These are phyloP conservation scores for Nomada ferruginata DNA, from an alignment of 2,888 invertebrate species.

Conservation along the genomic window DNA sequence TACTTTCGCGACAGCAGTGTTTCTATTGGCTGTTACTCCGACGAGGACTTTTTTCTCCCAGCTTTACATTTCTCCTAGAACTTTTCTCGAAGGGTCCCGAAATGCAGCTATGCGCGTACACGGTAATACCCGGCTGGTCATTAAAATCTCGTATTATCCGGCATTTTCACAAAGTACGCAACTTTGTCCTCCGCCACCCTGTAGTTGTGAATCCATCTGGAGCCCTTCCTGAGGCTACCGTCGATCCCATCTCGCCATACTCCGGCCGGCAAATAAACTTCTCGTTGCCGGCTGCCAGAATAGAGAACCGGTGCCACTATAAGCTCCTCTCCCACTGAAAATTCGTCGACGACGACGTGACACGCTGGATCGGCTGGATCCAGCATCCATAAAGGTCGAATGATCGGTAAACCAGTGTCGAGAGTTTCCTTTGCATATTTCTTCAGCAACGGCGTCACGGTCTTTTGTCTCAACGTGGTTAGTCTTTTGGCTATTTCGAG, in stretches of 20 bases:
- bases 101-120: neutral
- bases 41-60: too few relatives aligned
- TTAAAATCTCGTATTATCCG: conserved; percentile 92
- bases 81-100: neutral
- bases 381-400: conserved; percentile 96
- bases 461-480: conserved; percentile 90
- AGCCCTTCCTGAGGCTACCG: conserved; percentile 93
- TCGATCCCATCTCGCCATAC: conserved; percentile 97
- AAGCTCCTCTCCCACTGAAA: conserved; percentile 94
- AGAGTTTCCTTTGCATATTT: conserved; percentile 92
- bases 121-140: too few relatives aligned
- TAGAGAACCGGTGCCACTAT: conserved; percentile 95
- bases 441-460: conserved; percentile 90
- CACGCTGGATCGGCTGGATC: conserved; percentile 92
- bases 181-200: conserved; percentile 91
- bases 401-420: conserved; percentile 92
- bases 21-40: neutral
- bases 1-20: too few relatives aligned
- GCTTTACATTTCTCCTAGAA: too few relatives aligned
- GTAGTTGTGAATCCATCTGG: conserved; percentile 95
- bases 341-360: conserved; percentile 92
- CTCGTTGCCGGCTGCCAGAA: conserved; percentile 89
- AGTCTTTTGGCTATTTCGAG: conserved; percentile 91
- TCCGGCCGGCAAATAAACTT: conserved; percentile 95
- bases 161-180: conserved; percentile 93